Conservation (phyloP, 2,888 invertebrate genomes). For the Theretra japonica region DNA sequence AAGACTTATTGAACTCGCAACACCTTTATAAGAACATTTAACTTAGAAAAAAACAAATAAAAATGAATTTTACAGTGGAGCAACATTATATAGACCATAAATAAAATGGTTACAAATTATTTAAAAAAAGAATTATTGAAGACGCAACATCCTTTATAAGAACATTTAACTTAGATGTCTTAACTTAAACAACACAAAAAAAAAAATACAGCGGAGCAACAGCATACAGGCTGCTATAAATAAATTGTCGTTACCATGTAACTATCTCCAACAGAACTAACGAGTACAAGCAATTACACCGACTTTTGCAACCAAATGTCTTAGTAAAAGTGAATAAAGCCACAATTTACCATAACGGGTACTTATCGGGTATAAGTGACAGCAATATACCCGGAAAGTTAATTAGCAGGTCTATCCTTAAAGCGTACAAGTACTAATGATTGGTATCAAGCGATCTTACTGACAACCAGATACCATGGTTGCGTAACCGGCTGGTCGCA, state of each 20-base stretch:
- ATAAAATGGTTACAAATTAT: too few species aligned
- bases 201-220: too few species aligned
- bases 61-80: neutral
- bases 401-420: constrained; percentile 3
- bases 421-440: constrained; percentile 11
- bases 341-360: neutral
- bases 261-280: neutral
- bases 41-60: too few species aligned
- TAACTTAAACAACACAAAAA: too few species aligned
- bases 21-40: too few species aligned
- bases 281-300: neutral
- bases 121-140: too few species aligned
- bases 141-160: too few species aligned
- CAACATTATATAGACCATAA: too few species aligned
- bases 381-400: constrained; percentile 18
- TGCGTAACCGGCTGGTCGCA: neutral
- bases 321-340: constrained; percentile 14
- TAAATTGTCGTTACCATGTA: neutral
- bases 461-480: neutral
- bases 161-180: too few species aligned
- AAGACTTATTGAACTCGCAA: too few species aligned
- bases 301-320: neutral
- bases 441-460: constrained; percentile 7
- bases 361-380: constrained; percentile 6
- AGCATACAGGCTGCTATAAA: neutral